These are phyloP conservation scores for Orgyia antiqua DNA, from an alignment of 2,888 invertebrate genomes.

Conservation along the genomic window DNA sequence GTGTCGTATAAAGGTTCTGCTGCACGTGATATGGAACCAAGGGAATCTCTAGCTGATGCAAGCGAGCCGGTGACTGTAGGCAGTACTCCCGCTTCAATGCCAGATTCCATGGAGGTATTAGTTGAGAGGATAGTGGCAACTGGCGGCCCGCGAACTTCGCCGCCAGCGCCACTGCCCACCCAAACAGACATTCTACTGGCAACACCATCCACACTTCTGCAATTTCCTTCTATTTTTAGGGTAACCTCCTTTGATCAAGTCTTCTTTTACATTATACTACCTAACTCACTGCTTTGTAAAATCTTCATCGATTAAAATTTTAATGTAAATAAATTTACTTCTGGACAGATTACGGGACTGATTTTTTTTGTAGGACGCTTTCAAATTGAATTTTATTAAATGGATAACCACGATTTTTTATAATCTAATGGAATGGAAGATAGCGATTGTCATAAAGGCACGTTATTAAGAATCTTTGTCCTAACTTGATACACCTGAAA, in stretches of 20 bases:
- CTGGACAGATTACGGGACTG: conserved; percentile 27
- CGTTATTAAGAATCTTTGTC: conserved; percentile 37
- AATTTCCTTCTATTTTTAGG: conserved; percentile 18
- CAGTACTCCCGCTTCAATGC: conserved; percentile 82
- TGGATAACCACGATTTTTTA: no score
- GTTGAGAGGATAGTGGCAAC: conserved; percentile 64
- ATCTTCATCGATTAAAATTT: conserved; percentile 5
- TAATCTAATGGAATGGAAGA: conserved; percentile 26
- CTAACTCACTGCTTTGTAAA: no score
- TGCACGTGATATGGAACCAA: conserved; percentile 78
- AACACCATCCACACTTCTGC: conserved; percentile 65
- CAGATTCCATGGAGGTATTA: conserved; percentile 80
- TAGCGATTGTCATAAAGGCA: no score
- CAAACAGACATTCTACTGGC: conserved; percentile 65
- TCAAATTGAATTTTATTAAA: conserved; percentile 17
- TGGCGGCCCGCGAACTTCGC: conserved; percentile 50
- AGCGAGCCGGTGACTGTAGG: conserved; percentile 87
- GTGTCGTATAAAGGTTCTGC: conserved; percentile 84
- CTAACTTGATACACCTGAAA: conserved; percentile 48
- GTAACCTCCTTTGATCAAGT: conserved; percentile 12
- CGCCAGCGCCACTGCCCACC: conserved; percentile 68
- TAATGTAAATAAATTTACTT: conserved; percentile 3
- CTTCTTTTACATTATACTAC: conserved; percentile 2
- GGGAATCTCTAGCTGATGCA: conserved; percentile 72
- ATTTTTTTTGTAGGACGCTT: conserved; percentile 16